phyloP scores from a whole-genome alignment of 2,113 vertebrate species.

The Cephalopholis sonnerati region DNA sequence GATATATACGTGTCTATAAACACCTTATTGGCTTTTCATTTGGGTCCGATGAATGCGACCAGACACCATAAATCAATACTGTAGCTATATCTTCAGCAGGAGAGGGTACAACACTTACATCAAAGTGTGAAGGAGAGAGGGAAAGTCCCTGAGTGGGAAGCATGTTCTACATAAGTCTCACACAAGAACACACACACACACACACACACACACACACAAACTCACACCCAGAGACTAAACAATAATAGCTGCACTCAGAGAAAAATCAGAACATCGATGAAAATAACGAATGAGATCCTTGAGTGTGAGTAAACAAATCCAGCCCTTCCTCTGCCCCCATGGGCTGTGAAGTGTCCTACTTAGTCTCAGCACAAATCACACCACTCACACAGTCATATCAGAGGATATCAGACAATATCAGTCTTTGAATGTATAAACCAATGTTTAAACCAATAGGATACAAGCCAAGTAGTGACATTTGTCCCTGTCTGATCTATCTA shows the following conservation, averaged over 20 bases:
- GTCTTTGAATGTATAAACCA: slow-evolving; percentile 5
- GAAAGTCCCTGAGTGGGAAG: slow-evolving; percentile 27
- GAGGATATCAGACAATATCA: slow-evolving; percentile 11
- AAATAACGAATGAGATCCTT: slow-evolving; percentile 33
- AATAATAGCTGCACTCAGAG: background rate
- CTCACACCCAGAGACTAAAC: background rate
- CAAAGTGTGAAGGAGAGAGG: slow-evolving; percentile 26
- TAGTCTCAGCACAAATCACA: slow-evolving; percentile 35
- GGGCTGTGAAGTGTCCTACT: slow-evolving; percentile 31
- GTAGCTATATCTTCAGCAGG: slow-evolving; percentile 26
- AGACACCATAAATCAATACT: slow-evolving; percentile 45
- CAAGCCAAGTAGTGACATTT: background rate
- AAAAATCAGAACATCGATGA: slow-evolving; percentile 32
- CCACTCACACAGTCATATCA: slow-evolving; percentile 17
- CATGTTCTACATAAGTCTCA: slow-evolving; percentile 40
- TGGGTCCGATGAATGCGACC: slow-evolving; percentile 43
- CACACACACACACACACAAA: background rate
- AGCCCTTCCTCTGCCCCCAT: background rate
- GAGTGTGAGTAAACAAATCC: slow-evolving; percentile 29
- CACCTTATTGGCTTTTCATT: slow-evolving; percentile 73
- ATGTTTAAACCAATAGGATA: background rate
- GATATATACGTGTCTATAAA: slow-evolving; percentile 69
- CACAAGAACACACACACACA: background rate
- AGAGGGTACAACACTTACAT: slow-evolving; percentile 5
- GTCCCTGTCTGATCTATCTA: too few relatives aligned